These are phyloP conservation scores for Ahaetulla prasina DNA, from an alignment of 2,113 vertebrate genomes.

Conservation along the genomic window DNA sequence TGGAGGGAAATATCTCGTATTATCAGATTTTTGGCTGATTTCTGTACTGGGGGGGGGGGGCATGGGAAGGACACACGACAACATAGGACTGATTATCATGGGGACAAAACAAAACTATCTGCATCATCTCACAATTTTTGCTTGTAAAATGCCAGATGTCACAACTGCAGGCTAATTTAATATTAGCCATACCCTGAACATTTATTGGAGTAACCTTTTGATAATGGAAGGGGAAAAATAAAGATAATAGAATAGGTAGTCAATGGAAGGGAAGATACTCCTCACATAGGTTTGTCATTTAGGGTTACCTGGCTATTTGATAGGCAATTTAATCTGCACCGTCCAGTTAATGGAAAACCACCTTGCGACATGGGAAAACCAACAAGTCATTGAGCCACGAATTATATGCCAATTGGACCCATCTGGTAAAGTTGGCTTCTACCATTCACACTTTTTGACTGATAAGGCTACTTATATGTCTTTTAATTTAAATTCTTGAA, in stretches of 20 bases:
- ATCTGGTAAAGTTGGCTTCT: not conserved
- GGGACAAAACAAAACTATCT: not conserved
- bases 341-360: not conserved
- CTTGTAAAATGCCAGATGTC: no score
- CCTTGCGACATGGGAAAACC: not conserved
- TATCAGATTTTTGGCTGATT: not conserved
- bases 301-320: not conserved
- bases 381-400: not conserved
- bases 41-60: not conserved
- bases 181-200: not conserved
- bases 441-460: not conserved
- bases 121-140: not conserved
- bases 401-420: not conserved
- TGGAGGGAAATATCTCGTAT: not conserved
- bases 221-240: not conserved
- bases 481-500: not conserved
- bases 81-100: not conserved
- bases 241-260: not conserved
- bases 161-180: not conserved
- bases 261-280: not conserved
- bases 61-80: accelerated
- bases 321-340: not conserved
- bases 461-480: not conserved
- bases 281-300: not conserved
- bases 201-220: not conserved